Evolutionary conservation across 2,888 invertebrate genomes (phyloP).

Genomic region (Ametastegia equiseti): DNA sequence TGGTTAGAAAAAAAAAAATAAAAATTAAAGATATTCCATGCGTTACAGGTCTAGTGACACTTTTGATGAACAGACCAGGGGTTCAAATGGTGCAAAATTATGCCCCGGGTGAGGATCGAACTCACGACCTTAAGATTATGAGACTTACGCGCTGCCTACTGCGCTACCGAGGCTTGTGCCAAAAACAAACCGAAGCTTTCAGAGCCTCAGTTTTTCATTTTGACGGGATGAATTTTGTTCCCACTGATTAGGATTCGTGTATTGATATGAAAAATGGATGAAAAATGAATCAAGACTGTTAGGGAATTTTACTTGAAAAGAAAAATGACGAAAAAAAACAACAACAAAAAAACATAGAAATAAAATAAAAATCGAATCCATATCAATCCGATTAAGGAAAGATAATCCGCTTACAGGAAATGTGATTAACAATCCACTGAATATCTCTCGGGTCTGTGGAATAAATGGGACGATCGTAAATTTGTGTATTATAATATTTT

Average conservation of each 20-base stretch:
- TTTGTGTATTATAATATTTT: not conserved
- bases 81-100: constrained; percentile 63
- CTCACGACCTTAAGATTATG: constrained; percentile 97
- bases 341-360: not conserved
- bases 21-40: too few species aligned
- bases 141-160: constrained; percentile 94
- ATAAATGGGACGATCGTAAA: not conserved
- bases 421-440: not conserved
- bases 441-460: not conserved
- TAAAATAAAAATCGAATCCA: not conserved
- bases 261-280: too few species aligned
- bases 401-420: not conserved
- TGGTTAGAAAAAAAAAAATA: too few species aligned
- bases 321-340: not conserved
- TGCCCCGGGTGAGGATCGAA: constrained; percentile 96
- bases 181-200: not conserved
- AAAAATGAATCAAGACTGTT: not conserved
- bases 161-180: constrained; percentile 85
- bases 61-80: too few species aligned
- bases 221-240: not conserved
- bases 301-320: not conserved
- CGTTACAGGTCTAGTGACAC: too few species aligned
- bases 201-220: not conserved
- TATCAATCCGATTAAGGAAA: not conserved
- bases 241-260: too few species aligned